These are phyloP conservation scores for Chionomys nivalis DNA, from an alignment of 2,113 vertebrate genomes.

Conservation along the genomic window DNA sequence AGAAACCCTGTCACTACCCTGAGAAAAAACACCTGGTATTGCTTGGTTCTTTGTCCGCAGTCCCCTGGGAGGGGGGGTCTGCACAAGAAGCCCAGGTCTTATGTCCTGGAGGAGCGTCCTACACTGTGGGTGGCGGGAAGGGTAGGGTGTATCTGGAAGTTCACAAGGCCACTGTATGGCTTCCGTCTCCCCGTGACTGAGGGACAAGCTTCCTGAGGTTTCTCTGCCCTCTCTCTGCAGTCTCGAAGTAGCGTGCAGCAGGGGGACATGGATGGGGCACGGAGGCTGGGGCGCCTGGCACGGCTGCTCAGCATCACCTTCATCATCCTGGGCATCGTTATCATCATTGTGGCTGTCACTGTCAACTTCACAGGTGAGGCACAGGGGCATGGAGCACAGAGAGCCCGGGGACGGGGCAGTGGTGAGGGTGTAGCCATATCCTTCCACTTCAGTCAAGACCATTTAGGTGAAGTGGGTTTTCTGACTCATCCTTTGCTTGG, in stretches of 20 bases:
- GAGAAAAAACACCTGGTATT: background rate
- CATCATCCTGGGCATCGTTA: conserved; percentile 89
- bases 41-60: background rate
- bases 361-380: conserved; percentile 89
- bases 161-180: background rate
- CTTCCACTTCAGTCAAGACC: background rate
- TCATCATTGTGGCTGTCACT: conserved; percentile 87
- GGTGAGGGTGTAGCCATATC: background rate
- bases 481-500: background rate
- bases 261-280: conserved; percentile 90
- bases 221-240: conserved; percentile 80
- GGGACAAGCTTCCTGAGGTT: background rate
- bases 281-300: conserved; percentile 91
- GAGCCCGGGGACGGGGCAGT: background rate
- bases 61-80: background rate
- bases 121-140: background rate
- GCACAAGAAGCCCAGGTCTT: background rate
- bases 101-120: background rate
- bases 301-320: conserved; percentile 91
- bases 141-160: background rate
- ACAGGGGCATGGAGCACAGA: accelerated
- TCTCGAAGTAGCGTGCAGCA: conserved; percentile 92
- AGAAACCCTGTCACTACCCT: background rate
- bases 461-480: background rate
- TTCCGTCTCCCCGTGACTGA: background rate